These are phyloP conservation scores for Pangasius sanitwongsei DNA, from an alignment of 2,797 vertebrate genomes.

Conservation along the genomic window DNA sequence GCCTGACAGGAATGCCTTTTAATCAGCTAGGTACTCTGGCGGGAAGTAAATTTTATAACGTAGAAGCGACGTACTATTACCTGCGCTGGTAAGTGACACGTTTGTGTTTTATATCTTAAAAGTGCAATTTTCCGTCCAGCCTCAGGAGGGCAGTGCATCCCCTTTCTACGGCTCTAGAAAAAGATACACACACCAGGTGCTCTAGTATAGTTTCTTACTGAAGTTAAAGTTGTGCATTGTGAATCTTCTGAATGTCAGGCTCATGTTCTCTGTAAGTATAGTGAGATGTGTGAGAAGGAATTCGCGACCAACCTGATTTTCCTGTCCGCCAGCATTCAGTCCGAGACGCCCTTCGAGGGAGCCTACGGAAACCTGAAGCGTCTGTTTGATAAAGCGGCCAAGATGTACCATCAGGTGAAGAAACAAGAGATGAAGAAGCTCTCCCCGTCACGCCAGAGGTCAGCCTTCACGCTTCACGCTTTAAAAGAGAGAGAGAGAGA, in stretches of 20 bases:
- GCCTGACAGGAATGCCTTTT: conserved; percentile 90
- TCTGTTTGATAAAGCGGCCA: conserved; percentile 95
- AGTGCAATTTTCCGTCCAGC: background rate
- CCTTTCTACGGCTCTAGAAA: background rate
- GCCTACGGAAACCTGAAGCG: conserved; percentile 95
- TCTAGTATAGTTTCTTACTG: background rate
- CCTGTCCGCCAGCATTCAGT: conserved; percentile 84
- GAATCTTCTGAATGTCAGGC: background rate
- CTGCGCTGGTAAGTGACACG: conserved; percentile 87
- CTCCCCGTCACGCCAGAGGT: conserved; percentile 92
- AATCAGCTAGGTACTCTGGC: conserved; percentile 95
- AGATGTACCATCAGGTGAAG: conserved; percentile 95
- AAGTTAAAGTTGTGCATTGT: background rate
- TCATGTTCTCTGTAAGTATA: background rate
- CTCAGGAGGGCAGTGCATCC: conserved; percentile 38
- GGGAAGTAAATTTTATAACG: conserved; percentile 95
- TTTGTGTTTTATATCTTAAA: background rate
- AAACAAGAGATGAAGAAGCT: conserved; percentile 90
- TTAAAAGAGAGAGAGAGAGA: background rate
- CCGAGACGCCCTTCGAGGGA: conserved; percentile 93
- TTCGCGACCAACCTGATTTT: conserved; percentile 23
- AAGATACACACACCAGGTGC: no score
- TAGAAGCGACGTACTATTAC: conserved; percentile 97
- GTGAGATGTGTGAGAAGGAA: background rate
- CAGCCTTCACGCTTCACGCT: conserved; percentile 18